phyloP scores from a whole-genome alignment of 2,797 vertebrate genomes.

The Acanthornis magna region DNA sequence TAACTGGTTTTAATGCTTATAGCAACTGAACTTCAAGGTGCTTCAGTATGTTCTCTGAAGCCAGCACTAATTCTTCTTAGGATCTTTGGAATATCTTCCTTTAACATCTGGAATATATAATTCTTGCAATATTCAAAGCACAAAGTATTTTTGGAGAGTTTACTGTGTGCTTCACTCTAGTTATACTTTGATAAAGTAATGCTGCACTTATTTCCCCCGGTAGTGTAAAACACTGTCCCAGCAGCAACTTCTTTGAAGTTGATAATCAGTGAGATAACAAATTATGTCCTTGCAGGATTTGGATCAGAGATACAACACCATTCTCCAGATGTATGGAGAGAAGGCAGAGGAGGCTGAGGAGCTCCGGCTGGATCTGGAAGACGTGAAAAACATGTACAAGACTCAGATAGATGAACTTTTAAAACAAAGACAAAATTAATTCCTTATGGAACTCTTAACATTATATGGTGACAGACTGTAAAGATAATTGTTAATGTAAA shows the following conservation, averaged over 20 bases:
- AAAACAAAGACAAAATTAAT: conserved; percentile 79
- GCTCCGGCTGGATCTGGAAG: conserved; percentile 92
- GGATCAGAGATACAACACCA: conserved; percentile 97
- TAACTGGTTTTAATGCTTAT: not conserved
- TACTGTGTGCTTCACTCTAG: not conserved
- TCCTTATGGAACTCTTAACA: not conserved
- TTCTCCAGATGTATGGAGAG: conserved; percentile 99
- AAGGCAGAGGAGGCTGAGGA: conserved; percentile 98
- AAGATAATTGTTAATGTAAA: conserved; percentile 64
- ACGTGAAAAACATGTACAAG: conserved; percentile 99
- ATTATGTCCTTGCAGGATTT: conserved; percentile 84
- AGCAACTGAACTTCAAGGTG: not conserved
- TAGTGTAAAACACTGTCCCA: not conserved
- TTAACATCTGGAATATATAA: not conserved
- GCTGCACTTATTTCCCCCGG: not conserved
- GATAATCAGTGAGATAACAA: not conserved
- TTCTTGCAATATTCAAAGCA: not conserved
- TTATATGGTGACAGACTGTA: conserved; percentile 46
- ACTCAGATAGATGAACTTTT: conserved; percentile 96
- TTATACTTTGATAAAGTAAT: not conserved
- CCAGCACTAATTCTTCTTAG: not conserved
- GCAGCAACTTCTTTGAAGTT: not conserved
- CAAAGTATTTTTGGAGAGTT: not conserved
- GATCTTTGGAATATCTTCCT: not conserved
- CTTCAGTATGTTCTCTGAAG: not conserved